Evolutionary conservation across 1,140 invertebrate genomes (phyloP).

Genomic region (Drosophila truncata): DNA sequence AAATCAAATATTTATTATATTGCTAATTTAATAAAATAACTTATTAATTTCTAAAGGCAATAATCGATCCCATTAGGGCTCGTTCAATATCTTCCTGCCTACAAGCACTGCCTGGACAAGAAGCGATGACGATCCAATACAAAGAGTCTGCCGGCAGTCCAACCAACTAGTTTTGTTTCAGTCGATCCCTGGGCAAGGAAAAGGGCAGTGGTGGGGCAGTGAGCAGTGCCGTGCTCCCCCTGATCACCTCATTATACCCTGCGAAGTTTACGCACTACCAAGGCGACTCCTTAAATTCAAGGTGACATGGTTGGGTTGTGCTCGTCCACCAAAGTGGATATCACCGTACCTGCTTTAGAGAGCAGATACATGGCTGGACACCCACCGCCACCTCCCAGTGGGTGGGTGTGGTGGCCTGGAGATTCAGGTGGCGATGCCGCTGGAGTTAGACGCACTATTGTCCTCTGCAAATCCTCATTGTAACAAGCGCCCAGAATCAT

Average conservation of each 20-base stretch:
- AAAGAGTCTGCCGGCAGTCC: not conserved
- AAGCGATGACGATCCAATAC: not conserved
- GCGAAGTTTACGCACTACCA: conserved; percentile 47
- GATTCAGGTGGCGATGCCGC: conserved; percentile 12
- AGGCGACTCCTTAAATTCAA: conserved; percentile 74
- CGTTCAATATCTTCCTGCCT: not conserved
- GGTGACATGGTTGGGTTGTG: conserved; percentile 36
- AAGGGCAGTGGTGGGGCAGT: not conserved
- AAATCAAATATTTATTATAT: not conserved
- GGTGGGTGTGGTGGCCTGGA: conserved; percentile 42
- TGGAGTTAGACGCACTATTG: conserved; percentile 85
- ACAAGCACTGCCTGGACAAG: not conserved
- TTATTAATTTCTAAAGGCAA: not conserved
- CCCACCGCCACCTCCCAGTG: conserved; percentile 28
- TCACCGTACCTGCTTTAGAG: conserved; percentile 1
- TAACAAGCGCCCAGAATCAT: conserved; percentile 85
- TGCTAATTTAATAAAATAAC: not conserved
- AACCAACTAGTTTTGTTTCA: conserved; percentile 27
- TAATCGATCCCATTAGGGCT: not conserved
- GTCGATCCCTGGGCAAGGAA: not conserved
- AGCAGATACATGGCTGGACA: conserved; percentile 11
- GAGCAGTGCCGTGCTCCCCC: not conserved
- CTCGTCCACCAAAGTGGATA: not conserved
- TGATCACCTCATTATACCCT: conserved; percentile 12
- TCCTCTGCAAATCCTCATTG: conserved; percentile 85